Base-by-base conservation (phyloP, 2,797 vertebrate species). In the Enteromius viviparus region DNA sequence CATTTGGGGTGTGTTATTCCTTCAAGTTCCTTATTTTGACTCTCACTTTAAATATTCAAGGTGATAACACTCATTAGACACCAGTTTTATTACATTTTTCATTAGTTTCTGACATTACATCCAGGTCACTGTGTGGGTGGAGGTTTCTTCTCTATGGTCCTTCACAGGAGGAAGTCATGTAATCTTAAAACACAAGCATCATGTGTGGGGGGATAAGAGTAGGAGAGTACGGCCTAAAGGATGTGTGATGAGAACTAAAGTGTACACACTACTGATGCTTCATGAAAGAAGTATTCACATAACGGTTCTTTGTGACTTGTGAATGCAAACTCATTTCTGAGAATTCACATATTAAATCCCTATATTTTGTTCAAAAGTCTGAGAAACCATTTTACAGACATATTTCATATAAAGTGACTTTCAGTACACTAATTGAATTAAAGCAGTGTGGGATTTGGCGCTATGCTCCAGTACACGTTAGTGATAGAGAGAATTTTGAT, bases 401-500 rank as follows among this genome's bases (percentile, higher is more conserved):
- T 17, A 45, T 66, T 74, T 51, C 9, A 49, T 65, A 42, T 12
- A 65, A 72, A 81, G 55, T 53, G 71, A 76, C 70, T 64, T 75
- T 53, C 58, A 53, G 45, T 37, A 62, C 5, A 19, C 34, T 74
- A 75, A 75, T 75, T 82, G 32, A 82, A 82, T 53, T 55, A 76
- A 66, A 76, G 80, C 60, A 82, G 71, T 76, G 47, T 45, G 70
- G 70, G 80, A 65, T 82, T 75, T 75, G 47, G 45, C 14, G 69
- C 7, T 58, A 64, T 47, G 55, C 80, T 75, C 15, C 15, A 64
- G 80, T 29, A 42, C 32, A 81, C 55, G 62, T 72, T 71, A 80
- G n/a, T 60, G 68, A 82, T 51, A 75, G 15, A 66, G 26, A 66
- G 45, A 19, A 64, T 75, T 45, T 81, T 74, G 62, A 82, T 82